Evolutionary conservation across 2,797 vertebrate genomes (phyloP), one percentile per base, ranked within the genome.

Genomic region (Lindbergichthys nudifrons): DNA sequence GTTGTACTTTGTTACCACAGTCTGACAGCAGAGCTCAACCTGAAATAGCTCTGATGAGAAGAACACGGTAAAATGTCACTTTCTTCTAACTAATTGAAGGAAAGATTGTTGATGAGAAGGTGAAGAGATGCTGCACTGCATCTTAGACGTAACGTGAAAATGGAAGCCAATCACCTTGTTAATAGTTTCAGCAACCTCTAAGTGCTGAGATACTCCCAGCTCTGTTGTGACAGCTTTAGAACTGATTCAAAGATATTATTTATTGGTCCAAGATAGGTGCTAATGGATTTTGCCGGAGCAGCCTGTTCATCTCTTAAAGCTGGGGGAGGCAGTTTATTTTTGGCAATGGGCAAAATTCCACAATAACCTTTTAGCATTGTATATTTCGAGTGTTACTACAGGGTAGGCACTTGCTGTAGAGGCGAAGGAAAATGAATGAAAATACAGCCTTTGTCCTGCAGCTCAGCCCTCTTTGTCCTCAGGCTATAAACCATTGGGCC

Each of bases 11-110:
- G 90, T 88, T 91, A 82, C 70, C 54, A 36, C 62, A 78, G 81
- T 73, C 79, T 92, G 90, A 88, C 86, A 89, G 90, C 68, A 72
- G 77, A 81, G 80, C 88, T 88, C 65, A 86, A 63, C 84, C 77
- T 86, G 87, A 88, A 93, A 92, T 90, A 90, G 83, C 81, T 87
- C 63, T 73, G 79, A 84, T 82, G 82, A 85, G 77, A 82, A 74
- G 80, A 89, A 26, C 26, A 26, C 4, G 87, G 67, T 79, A 79
- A 90, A 92, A 89, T 86, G 84, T 92, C 87, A 87, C 85, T 84
- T 85, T 86, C 83, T 87, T 32, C 83, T 85, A 52, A 43, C 78
- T 92, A 92, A 93, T 93, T 92, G 86, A 91, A 90, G 75, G 53
- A 42, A 52, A 79, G 77, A 80, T 78, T 80, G 73, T 75, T 69